Evolutionary conservation across 2,888 invertebrate genomes (phyloP).

Genomic region (Tipula helvola): DNA sequence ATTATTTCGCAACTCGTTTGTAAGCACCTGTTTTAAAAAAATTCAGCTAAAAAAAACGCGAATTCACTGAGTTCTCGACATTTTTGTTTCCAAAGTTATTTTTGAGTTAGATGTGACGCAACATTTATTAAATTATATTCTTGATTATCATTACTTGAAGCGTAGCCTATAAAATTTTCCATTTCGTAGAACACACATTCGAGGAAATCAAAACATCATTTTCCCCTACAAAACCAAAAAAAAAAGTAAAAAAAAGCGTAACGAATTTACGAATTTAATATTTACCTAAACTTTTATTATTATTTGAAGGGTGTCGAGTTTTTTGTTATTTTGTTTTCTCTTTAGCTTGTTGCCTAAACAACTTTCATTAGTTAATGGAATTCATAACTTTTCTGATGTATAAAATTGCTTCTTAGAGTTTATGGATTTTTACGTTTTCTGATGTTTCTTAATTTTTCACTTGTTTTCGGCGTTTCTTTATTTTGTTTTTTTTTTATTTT

Average conservation of each 20-base stretch:
- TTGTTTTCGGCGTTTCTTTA: neutral
- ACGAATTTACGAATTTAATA: neutral
- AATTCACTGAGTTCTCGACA: no score
- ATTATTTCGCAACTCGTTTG: no score
- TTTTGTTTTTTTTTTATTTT: no score
- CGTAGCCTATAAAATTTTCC: neutral
- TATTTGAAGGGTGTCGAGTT: neutral
- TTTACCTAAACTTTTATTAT: neutral
- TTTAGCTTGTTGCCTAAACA: neutral
- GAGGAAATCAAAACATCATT: neutral
- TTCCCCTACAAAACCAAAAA: neutral
- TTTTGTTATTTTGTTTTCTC: neutral
- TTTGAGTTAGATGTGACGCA: neutral
- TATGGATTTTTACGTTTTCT: neutral
- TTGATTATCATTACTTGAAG: neutral
- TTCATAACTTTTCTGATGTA: neutral
- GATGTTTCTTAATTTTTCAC: neutral
- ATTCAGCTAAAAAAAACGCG: no score
- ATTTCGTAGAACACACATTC: neutral
- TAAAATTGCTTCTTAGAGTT: neutral
- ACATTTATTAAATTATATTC: neutral
- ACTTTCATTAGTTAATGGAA: slow-evolving; percentile 4
- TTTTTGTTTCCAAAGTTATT: no score
- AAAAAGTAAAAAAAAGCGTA: neutral
- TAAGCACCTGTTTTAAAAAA: no score